phyloP scores from a whole-genome alignment of 1,140 invertebrate species.

The Stenopsyche tienmushanensis region DNA sequence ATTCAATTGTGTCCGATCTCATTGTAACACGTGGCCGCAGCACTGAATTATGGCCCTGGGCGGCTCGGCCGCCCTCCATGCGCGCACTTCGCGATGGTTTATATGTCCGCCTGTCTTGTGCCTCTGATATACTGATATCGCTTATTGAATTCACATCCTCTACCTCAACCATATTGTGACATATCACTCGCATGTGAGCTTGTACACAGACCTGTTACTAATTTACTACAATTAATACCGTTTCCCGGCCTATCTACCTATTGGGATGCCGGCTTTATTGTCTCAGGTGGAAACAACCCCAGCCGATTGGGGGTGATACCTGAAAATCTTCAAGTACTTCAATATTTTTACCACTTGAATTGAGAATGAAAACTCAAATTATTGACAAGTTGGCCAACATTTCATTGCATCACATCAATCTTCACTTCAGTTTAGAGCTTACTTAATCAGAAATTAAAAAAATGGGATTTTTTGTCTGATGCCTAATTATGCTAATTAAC shows the following conservation, averaged over 20 bases:
- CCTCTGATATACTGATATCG: slow-evolving; percentile 25
- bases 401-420: too few relatives aligned
- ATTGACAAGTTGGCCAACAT: too few relatives aligned
- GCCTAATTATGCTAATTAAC: too few relatives aligned
- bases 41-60: slow-evolving; percentile 33
- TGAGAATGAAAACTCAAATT: too few relatives aligned
- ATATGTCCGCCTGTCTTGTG: slow-evolving; percentile 22
- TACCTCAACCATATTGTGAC: neutral
- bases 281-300: too few relatives aligned
- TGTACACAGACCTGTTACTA: neutral
- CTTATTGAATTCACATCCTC: slow-evolving; percentile 30
- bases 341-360: too few relatives aligned
- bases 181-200: neutral
- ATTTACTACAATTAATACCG: slow-evolving; percentile 11
- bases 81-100: too few relatives aligned
- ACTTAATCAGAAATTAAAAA: too few relatives aligned
- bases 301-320: too few relatives aligned
- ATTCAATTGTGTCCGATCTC: slow-evolving; percentile 40
- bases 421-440: too few relatives aligned
- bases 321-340: too few relatives aligned
- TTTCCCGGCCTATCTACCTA: slow-evolving; percentile 7
- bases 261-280: slow-evolving; percentile 25
- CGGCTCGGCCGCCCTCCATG: slow-evolving; percentile 6
- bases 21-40: slow-evolving; percentile 33
- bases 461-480: too few relatives aligned